Base-by-base conservation (phyloP, 35 echinoderm and acorn worm species). In the Chiridota heheva region DNA sequence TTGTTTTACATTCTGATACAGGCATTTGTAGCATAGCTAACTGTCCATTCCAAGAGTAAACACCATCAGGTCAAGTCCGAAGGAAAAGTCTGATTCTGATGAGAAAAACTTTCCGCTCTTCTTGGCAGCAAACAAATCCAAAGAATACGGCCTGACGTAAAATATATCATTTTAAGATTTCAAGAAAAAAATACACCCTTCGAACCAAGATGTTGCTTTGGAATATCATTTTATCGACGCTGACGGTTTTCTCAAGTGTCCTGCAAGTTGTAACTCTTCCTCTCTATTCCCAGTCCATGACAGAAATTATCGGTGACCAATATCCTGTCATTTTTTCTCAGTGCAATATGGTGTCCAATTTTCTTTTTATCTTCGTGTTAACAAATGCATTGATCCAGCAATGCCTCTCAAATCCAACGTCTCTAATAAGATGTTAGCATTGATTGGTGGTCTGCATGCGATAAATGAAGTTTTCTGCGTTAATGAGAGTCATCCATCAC, bases 281-380 rank as follows among this genome's bases (percentile, higher is more conserved):
- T 15, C 72, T 98, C 12, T 89, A 65, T 45, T 89, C 91, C 35
- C 41, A 77, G n/a, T 84, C 80, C 7, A 83, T 94, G 71, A 44
- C 59, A 5, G 66, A 43, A 8, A 36, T 63, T 33, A 63, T 65
- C 30, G 40, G 81, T 24, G 90, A 91, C 13, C 78, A 84, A 34
- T 98, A 98, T 38, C 73, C 85, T 6, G 88, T 98, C 4, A 42
- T 98, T 12, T n/a, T 76, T 98, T 65, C 86, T 80, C 63, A 71
- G 64, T 4, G 60, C 88, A 1, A 37, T 91, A 1, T 85, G 84
- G 85, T 98, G 88, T 41, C 95, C 89, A 0, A 2, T 88, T 35
- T 88, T 91, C 53, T 91, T 91, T 62, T 91, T 91, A 36, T 98
- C 1, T 79, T 98, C 29, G 24, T 68, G 38, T 4, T 98, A 7